Evolutionary conservation across 2,888 invertebrate genomes (phyloP).

Genomic region (Ichneumoninae sp.): DNA sequence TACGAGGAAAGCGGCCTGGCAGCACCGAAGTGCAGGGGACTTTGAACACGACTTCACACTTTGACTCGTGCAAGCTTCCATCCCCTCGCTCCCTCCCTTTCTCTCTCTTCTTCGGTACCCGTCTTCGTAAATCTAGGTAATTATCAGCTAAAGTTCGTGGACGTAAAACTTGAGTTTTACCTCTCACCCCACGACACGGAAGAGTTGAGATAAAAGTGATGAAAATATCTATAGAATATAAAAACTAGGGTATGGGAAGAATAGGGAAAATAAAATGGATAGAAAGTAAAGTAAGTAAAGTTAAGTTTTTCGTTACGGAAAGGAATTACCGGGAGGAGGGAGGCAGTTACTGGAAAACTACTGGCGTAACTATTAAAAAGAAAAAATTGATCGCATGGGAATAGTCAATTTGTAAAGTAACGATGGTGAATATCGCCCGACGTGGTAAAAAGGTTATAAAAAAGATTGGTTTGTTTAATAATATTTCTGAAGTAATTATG

Average conservation of each 20-base stretch:
- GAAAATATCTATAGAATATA: slow-evolving; percentile 15
- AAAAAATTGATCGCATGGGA: neutral
- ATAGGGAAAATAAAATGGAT: slow-evolving; percentile 3
- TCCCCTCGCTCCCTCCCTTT: slow-evolving; percentile 61
- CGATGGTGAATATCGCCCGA: too few relatives aligned
- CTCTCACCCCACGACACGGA: slow-evolving; percentile 27
- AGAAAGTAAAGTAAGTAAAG: neutral
- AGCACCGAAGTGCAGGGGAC: slow-evolving; percentile 79
- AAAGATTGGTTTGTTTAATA: too few relatives aligned
- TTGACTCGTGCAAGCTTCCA: slow-evolving; percentile 77
- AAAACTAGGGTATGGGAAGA: neutral
- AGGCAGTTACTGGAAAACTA: neutral
- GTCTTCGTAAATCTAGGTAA: slow-evolving; percentile 82
- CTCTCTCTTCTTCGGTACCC: slow-evolving; percentile 65
- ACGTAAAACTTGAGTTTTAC: slow-evolving; percentile 70
- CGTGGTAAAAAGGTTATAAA: too few relatives aligned
- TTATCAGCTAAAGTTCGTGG: slow-evolving; percentile 82
- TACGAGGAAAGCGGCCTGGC: slow-evolving; percentile 30
- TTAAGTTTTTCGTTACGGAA: neutral
- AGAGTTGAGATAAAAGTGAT: slow-evolving; percentile 20
- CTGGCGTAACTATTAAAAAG: neutral
- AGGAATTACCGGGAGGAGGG: neutral
- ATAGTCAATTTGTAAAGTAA: too few relatives aligned
- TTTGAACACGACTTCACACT: slow-evolving; percentile 84
- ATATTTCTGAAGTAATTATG: too few relatives aligned